Base-by-base conservation (phyloP, 2,113 vertebrate genomes). In the Crocuta crocuta region DNA sequence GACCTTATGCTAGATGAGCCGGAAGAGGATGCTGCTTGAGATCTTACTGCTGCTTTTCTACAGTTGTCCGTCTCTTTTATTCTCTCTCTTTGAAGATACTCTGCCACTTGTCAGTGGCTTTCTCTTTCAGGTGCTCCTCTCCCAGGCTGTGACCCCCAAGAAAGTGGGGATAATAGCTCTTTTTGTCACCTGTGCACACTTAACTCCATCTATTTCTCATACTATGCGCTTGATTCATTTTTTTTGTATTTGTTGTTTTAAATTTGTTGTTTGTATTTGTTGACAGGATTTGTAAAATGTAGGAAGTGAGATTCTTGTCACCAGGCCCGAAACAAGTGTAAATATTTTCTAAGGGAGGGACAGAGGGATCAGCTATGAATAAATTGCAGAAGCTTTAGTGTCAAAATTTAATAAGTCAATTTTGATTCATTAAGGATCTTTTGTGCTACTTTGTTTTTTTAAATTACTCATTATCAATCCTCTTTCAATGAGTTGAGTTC, bases 1-100 rank as follows among this genome's bases (percentile, higher is more conserved):
- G 89, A 96, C 66, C 82, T 89, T 58, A 65, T 84, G 7, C 50
- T 85, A 85, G 82, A 45, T 82, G 35, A 94, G 33, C 13, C 21
- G 71, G 65, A 87, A 94, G 68, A 73, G 10, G 28, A 86, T 78
- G 33, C 31, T 53, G 17, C 50, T 63, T 50, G 12, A 10, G 19
- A 45, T 26, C 21, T 61, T 43, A 8, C 13, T 50, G 66, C 13
- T 63, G 66, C 8, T 94, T 89, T 91, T 66, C 58, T 63, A 21
- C 26, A 80, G 23, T 39, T 73, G 89, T 55, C 61, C 81, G 7
- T 86, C 7, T 35, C 19, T 76, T 68, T 81, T 10, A 55, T 63
- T 65, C 39, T 86, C 24, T 43, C 0, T 0, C 9, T 78, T 83
- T 73, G 26, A 28, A 84, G 43, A 50, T 15, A 16, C 1, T 87